A percentile compares a stretch with the other conserved stretches of the same genome.
Conservation (phyloP, 1,140 invertebrate species). For the Diorhabda elongata region DNA sequence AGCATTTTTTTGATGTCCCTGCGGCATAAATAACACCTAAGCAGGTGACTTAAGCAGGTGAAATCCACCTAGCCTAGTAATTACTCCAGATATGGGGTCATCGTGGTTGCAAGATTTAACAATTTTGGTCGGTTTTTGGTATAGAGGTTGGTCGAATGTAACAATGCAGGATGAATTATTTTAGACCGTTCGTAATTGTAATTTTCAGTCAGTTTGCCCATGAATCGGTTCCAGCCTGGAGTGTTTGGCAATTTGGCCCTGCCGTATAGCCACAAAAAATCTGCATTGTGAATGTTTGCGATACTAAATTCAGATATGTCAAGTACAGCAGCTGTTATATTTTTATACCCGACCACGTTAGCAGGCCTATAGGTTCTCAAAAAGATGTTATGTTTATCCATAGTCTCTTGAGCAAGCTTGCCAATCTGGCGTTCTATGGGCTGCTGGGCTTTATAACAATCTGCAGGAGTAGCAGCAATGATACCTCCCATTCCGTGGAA, state of each 20-base stretch:
- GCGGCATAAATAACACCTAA: neutral
- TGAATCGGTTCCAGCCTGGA: neutral
- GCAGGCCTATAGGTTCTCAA: too few relatives aligned
- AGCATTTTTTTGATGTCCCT: neutral
- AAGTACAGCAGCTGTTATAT: too few relatives aligned
- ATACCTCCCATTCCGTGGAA: neutral
- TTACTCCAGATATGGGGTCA: neutral
- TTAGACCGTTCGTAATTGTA: neutral
- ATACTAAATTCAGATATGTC: neutral
- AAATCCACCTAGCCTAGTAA: neutral
- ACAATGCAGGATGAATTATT: neutral
- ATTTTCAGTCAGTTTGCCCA: neutral
- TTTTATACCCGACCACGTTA: too few relatives aligned
- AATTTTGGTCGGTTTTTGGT: neutral
- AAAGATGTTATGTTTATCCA: too few relatives aligned
- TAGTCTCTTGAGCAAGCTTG: too few relatives aligned
- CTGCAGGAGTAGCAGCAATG: neutral
- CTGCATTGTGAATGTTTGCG: neutral
- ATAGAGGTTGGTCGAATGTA: constrained; percentile 2
- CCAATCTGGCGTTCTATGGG: too few relatives aligned
- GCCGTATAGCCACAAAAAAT: neutral
- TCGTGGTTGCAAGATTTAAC: neutral
- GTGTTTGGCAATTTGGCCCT: neutral
- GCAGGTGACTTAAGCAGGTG: neutral
- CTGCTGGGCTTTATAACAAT: too few relatives aligned